phyloP scores from a whole-genome alignment of 2,113 vertebrate genomes.

The Polypterus senegalus region DNA sequence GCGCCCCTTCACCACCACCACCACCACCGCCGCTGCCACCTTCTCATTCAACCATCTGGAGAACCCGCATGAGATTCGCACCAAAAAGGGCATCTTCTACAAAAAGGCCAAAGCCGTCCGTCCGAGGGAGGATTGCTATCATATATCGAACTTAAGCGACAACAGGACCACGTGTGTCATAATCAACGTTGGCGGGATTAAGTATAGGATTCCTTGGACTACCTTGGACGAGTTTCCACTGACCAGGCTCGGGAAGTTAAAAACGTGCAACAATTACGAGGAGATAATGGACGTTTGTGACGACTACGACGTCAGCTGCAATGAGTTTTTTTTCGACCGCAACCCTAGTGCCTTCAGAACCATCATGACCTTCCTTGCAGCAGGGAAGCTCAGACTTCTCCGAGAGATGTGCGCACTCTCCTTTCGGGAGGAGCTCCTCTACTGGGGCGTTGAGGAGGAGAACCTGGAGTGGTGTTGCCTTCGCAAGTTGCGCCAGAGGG shows the following conservation, averaged over 20 bases:
- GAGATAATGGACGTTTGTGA: conserved; percentile 90
- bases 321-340: conserved; percentile 95
- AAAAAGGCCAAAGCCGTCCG: conserved; percentile 62
- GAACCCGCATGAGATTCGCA: conserved; percentile 53
- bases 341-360: conserved; percentile 88
- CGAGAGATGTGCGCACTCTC: conserved; percentile 85
- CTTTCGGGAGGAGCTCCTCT: conserved; percentile 89
- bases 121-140: conserved; percentile 45
- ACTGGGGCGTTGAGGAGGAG: conserved; percentile 89
- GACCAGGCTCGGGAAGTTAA: conserved; percentile 73
- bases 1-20: conserved; percentile 51
- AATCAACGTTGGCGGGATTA: conserved; percentile 88
- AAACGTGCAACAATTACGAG: conserved; percentile 67
- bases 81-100: conserved; percentile 74
- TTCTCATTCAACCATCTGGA: conserved; percentile 59
- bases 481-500: conserved; percentile 64
- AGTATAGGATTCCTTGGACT: conserved; percentile 84
- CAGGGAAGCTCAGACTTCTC: conserved; percentile 80
- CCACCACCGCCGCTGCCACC: no score
- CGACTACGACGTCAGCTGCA: conserved; percentile 78
- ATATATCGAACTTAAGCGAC: conserved; percentile 32
- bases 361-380: conserved; percentile 80
- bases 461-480: conserved; percentile 87
- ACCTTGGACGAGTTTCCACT: conserved; percentile 83
- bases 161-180: conserved; percentile 56